These are phyloP conservation scores for Ameiurus melas DNA, from an alignment of 2,113 vertebrate genomes.

Conservation along the genomic window DNA sequence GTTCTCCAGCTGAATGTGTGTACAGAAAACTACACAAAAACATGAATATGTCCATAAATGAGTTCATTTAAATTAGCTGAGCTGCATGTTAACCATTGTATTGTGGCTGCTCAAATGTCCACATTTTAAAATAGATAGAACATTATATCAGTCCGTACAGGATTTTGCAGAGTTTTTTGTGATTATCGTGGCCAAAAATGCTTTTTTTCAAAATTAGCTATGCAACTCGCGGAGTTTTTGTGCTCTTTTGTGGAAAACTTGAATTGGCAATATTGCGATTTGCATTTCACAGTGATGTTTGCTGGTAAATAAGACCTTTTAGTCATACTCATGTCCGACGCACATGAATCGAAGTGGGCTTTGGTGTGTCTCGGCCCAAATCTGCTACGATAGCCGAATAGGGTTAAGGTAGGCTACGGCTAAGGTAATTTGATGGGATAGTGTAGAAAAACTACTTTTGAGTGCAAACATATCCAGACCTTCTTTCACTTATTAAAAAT, in stretches of 20 bases:
- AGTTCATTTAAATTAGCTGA: neutral
- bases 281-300: too few species aligned
- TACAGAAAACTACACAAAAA: neutral
- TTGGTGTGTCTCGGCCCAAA: too few species aligned
- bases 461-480: neutral
- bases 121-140: neutral
- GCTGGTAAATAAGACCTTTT: too few species aligned
- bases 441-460: neutral
- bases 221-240: too few species aligned
- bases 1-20: neutral
- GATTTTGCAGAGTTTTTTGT: too few species aligned
- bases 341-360: too few species aligned
- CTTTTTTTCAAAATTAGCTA: too few species aligned
- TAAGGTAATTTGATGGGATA: neutral
- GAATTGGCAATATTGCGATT: too few species aligned
- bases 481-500: neutral
- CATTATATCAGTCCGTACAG: too few species aligned
- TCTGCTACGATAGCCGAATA: neutral
- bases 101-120: neutral
- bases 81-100: neutral
- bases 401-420: neutral
- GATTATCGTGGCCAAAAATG: too few species aligned
- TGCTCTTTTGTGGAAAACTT: too few species aligned
- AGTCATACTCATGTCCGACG: too few species aligned
- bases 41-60: neutral